Conservation (phyloP, 2,113 vertebrate genomes). For the Neoarius graeffei region DNA sequence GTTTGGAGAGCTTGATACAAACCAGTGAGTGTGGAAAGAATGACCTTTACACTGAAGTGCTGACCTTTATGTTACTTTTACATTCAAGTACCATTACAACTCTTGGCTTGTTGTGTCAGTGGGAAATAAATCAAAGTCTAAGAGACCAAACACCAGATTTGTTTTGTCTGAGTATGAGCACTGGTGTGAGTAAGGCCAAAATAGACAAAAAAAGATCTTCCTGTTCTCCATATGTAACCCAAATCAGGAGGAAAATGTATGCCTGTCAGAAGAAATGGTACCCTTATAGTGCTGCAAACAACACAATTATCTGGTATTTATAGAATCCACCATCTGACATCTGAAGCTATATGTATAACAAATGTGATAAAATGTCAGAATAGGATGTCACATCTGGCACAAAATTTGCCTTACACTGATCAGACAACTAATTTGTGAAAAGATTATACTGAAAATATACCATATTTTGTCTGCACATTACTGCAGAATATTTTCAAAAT, state of each 20-base stretch:
- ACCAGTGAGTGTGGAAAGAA: slow-evolving; percentile 78
- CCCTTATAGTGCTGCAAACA: neutral
- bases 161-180: neutral
- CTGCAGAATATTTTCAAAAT: neutral
- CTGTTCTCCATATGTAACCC: neutral
- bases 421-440: neutral
- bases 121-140: neutral
- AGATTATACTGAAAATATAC: neutral
- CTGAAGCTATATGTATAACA: neutral
- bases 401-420: neutral
- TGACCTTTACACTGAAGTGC: neutral
- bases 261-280: neutral
- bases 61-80: neutral
- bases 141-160: neutral
- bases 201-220: neutral
- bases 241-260: neutral
- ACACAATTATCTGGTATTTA: neutral
- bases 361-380: neutral
- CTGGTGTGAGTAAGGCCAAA: neutral
- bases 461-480: neutral
- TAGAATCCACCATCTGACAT: neutral
- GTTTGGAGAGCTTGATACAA: slow-evolving; percentile 89
- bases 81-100: neutral
- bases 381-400: neutral
- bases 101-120: neutral